Percentiles rank a stretch among this genome's conserved stretches.
phyloP scores from a whole-genome alignment of 2,113 vertebrate species.

The Melanocharis versteri region DNA sequence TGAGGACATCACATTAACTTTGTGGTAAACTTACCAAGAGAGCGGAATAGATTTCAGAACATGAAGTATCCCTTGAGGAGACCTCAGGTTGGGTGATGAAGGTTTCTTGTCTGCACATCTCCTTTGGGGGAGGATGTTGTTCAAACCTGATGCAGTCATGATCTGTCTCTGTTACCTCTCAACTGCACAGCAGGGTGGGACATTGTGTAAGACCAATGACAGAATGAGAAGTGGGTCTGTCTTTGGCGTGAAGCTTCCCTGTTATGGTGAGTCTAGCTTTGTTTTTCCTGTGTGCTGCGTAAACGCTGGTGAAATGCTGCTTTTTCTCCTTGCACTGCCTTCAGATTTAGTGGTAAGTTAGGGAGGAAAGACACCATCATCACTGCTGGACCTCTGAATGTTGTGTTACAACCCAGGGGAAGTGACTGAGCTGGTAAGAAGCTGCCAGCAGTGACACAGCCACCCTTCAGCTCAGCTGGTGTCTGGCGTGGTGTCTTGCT shows the following conservation, averaged over 20 bases:
- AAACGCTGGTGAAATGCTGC: not conserved
- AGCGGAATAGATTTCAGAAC: not conserved
- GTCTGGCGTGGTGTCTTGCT: not conserved
- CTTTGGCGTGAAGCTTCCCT: not conserved
- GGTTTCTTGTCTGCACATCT: not conserved
- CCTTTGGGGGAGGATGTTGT: not conserved
- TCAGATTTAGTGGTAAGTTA: not conserved
- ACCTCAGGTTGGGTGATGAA: not conserved
- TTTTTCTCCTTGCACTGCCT: not conserved
- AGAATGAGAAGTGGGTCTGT: not conserved
- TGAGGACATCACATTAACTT: not conserved
- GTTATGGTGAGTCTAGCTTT: not conserved
- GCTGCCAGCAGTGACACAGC: not conserved
- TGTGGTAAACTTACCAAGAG: not conserved
- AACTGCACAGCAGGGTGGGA: rapidly evolving
- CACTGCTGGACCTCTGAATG: not conserved
- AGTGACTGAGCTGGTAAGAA: not conserved
- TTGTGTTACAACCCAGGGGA: not conserved
- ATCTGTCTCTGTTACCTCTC: not conserved
- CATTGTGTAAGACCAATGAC: not conserved
- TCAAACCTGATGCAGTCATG: not conserved
- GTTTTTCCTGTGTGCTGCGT: not conserved
- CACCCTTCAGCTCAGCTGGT: not conserved
- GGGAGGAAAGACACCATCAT: not conserved
- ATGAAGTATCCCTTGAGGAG: not conserved